Conservation (phyloP, 2,113 vertebrate species). For the Eurystomus gularis region DNA sequence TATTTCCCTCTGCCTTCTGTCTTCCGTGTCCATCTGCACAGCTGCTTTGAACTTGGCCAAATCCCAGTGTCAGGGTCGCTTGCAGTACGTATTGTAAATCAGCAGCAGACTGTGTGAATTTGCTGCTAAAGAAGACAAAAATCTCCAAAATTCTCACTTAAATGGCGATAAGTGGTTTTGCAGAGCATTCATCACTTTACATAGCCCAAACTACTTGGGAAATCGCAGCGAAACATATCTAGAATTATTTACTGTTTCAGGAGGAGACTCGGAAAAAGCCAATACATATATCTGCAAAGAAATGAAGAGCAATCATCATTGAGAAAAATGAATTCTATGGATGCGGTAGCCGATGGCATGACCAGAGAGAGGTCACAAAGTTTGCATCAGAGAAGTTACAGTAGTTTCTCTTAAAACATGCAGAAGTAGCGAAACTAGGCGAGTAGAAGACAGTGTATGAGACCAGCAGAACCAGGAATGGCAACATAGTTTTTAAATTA, state of each 20-base stretch:
- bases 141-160: slow-evolving; percentile 18
- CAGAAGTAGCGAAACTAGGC: background rate
- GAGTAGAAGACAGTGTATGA: background rate
- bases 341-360: background rate
- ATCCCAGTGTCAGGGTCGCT: slow-evolving; percentile 32
- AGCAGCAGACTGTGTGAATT: slow-evolving; percentile 16
- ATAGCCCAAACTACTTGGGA: slow-evolving; percentile 2
- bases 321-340: slow-evolving; percentile 15
- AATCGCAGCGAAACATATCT: background rate
- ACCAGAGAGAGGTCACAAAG: background rate
- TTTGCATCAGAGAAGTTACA: background rate
- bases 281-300: slow-evolving; percentile 1
- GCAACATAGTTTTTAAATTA: background rate
- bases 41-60: slow-evolving; percentile 65
- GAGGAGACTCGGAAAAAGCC: background rate
- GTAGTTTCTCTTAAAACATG: background rate
- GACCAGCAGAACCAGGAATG: background rate
- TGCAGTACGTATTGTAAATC: slow-evolving; percentile 46
- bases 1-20: slow-evolving; percentile 57
- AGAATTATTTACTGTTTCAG: background rate
- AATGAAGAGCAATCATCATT: background rate
- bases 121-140: background rate
- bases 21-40: slow-evolving; percentile 65
- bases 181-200: background rate
- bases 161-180: background rate